Base-by-base conservation (phyloP, 1,140 invertebrate genomes). In the Drosophila chauvacae region DNA sequence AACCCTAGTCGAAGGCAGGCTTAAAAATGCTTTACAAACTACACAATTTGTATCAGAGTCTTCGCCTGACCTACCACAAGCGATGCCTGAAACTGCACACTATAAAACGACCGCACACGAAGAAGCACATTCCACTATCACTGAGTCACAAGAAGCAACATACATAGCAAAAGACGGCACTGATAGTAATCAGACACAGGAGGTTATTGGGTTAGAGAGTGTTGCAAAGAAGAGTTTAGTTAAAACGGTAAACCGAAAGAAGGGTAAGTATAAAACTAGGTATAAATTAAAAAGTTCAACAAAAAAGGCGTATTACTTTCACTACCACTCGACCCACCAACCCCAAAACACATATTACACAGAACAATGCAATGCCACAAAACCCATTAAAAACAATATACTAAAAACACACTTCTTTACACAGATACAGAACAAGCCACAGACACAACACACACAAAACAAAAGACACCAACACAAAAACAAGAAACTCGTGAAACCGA, bases 391-490 rank as follows among this genome's bases (percentile, higher is more conserved):
- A 45, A 76, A 88, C 56, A 30, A 77, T 73, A 59, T 78, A 81
- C 76, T 91, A 81, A 92, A 76, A 76, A 47, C 51, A 81, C 74
- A 90, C 74, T 92, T 83, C 80, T 81, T 90, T 84, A 90, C 80
- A 92, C 91, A 92, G 93, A 92, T 82, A 92, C 93, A 93, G 83
- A 93, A 90, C 91, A 93, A 92, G 73, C 56, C 82, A 86, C 77
- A 80, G 82, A 91, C 93, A 91, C 80, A 92, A 76, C 91, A 93
- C 92, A 94, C 93, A 94, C 91, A 93, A 92, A 78, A 94, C 73
- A 94, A 61, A 92, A 87, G 9, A 93, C 80, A 90, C 82, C 50
- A 92, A 93, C 79, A 91, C 80, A 86, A 74, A 73, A 26, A 33
- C 72, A 77, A 74, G 69, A 91, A 93, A 93, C 73, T 93, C 92